These are phyloP conservation scores for Hirtodrosophila histrioides DNA, from an alignment of 2,888 invertebrate species.

Conservation along the genomic window DNA sequence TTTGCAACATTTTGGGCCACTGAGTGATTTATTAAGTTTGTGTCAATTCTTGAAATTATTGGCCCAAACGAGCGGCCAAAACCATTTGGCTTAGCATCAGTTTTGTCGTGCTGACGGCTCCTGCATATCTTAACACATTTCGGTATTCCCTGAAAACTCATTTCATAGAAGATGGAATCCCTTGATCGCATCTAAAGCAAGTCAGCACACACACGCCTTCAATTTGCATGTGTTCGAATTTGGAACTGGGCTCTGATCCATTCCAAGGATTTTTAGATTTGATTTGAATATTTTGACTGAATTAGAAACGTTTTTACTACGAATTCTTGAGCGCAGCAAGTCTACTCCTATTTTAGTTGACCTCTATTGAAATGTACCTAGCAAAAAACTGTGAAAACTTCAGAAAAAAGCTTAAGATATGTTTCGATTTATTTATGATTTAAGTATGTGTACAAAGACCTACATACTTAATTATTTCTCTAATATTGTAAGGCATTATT, in stretches of 20 bases:
- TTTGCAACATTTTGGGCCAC: slow-evolving; percentile 10
- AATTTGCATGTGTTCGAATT: slow-evolving; percentile 10
- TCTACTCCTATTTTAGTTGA: too few species aligned
- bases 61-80: slow-evolving; percentile 50
- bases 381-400: too few species aligned
- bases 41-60: slow-evolving; percentile 81
- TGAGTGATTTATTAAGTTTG: slow-evolving; percentile 83
- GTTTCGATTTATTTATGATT: too few species aligned
- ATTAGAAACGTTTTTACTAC: too few species aligned
- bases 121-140: slow-evolving; percentile 82
- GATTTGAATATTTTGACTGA: too few species aligned
- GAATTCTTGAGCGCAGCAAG: too few species aligned
- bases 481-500: too few species aligned
- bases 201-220: not conserved
- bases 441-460: too few species aligned
- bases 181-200: slow-evolving; percentile 1
- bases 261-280: too few species aligned
- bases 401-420: too few species aligned
- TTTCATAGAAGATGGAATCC: slow-evolving; percentile 61
- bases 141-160: slow-evolving; percentile 67
- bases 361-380: too few species aligned
- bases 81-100: slow-evolving; percentile 30
- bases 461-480: too few species aligned
- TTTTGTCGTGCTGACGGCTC: slow-evolving; percentile 67
- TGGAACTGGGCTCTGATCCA: not conserved